These are phyloP conservation scores for Napeogenes inachia DNA, from an alignment of 2,888 invertebrate genomes.

Conservation along the genomic window DNA sequence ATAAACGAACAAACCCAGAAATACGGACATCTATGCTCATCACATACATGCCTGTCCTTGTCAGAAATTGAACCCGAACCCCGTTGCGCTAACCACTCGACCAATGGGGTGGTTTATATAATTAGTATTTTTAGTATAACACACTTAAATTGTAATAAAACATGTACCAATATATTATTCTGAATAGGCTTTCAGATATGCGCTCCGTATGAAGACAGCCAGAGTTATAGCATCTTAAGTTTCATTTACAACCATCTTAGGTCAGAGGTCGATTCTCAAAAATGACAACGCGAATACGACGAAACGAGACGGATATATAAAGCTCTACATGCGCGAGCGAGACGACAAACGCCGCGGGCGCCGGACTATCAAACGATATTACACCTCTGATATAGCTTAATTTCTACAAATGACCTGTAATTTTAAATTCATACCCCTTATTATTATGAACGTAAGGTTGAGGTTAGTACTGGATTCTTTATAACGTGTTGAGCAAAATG, in stretches of 20 bases:
- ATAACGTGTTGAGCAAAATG: conserved; percentile 65
- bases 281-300: conserved; percentile 62
- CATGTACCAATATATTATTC: too few relatives aligned
- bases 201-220: conserved; percentile 41
- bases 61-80: too few relatives aligned
- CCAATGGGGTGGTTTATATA: too few relatives aligned
- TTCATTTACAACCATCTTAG: conserved; percentile 63
- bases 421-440: conserved; percentile 38
- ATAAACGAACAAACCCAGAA: too few relatives aligned
- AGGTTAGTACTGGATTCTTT: conserved; percentile 49
- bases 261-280: conserved; percentile 68
- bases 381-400: conserved; percentile 47
- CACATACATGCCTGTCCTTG: too few relatives aligned
- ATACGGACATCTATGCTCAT: too few relatives aligned
- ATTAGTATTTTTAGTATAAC: too few relatives aligned
- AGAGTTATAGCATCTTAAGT: conserved; percentile 41
- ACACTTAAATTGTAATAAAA: too few relatives aligned
- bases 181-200: neutral
- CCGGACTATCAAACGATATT: conserved; percentile 57
- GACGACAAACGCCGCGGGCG: conserved; percentile 56
- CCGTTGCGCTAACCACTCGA: too few relatives aligned
- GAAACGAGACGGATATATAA: conserved; percentile 32
- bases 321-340: conserved; percentile 31
- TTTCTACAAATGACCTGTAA: conserved; percentile 38
- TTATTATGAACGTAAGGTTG: conserved; percentile 35